Conservation (phyloP, 1,140 invertebrate species). For the Latrodectus geometricus region DNA sequence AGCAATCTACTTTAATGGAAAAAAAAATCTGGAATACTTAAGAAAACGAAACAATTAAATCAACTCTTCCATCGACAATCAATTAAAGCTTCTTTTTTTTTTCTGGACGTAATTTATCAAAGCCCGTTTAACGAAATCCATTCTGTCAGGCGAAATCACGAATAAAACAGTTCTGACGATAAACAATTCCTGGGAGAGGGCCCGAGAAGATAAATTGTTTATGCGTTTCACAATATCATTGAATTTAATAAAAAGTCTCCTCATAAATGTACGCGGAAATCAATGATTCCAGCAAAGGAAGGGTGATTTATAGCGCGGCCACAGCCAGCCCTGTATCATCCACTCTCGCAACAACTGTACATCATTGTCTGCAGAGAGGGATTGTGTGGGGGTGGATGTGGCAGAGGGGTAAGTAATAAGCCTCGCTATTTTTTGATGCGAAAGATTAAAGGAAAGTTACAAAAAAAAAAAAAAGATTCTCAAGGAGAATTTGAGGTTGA, state of each 20-base stretch:
- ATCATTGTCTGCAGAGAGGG: not conserved
- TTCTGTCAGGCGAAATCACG: not conserved
- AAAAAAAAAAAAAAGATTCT: not conserved
- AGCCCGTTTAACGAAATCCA: not conserved
- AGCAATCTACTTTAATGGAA: not conserved
- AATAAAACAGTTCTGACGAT: not conserved
- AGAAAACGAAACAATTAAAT: not conserved
- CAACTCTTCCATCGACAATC: no score
- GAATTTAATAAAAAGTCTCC: constrained; percentile 2
- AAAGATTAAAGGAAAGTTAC: not conserved
- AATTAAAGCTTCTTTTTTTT: not conserved
- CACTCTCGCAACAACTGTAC: not conserved
- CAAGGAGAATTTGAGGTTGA: not conserved
- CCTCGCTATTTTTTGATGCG: not conserved
- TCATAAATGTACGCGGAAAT: not conserved
- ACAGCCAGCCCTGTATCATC: not conserved
- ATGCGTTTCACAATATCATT: not conserved
- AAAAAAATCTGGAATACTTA: not conserved
- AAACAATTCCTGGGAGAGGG: not conserved
- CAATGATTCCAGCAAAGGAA: not conserved
- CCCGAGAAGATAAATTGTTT: not conserved
- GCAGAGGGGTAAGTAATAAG: not conserved
- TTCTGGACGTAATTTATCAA: not conserved
- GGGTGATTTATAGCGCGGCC: not conserved
- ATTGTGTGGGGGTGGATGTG: not conserved